phyloP scores from a whole-genome alignment of 1,140 invertebrate genomes.

The Metopolophium dirhodum region DNA sequence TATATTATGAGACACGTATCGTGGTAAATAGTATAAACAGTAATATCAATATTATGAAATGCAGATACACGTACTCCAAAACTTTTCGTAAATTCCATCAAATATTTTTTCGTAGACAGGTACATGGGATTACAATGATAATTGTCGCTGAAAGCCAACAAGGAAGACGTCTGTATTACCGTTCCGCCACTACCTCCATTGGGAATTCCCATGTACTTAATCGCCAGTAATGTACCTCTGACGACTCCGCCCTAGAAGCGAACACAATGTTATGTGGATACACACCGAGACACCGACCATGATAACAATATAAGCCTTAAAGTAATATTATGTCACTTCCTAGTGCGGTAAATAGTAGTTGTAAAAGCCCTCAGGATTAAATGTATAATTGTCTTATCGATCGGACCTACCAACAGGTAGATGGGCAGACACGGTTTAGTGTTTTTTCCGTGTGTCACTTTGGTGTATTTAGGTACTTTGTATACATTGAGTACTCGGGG shows the following conservation, averaged over 20 bases:
- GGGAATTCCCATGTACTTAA: conserved; percentile 63
- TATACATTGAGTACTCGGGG: neutral
- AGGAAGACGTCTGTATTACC: conserved; percentile 63
- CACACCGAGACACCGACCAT: neutral
- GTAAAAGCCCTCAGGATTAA: neutral
- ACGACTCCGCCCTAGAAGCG: conserved; percentile 59
- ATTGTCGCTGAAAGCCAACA: conserved; percentile 50
- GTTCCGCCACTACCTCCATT: conserved; percentile 63
- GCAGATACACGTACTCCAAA: conserved; percentile 60
- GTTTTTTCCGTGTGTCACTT: neutral
- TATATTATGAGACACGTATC: neutral
- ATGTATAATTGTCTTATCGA: neutral
- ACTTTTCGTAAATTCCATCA: conserved; percentile 64
- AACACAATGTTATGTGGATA: conserved; percentile 58
- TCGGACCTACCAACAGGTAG: no score
- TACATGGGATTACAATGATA: conserved; percentile 65
- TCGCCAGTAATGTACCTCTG: conserved; percentile 61
- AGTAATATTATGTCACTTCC: no score
- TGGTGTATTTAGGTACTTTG: no score
- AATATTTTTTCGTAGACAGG: conserved; percentile 64
- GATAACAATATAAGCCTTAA: neutral
- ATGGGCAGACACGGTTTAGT: neutral
- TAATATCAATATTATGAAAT: neutral
- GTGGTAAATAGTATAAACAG: neutral
- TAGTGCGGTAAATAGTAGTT: neutral